phyloP scores from a whole-genome alignment of 2,888 invertebrate genomes.

The Leuctra nigra region DNA sequence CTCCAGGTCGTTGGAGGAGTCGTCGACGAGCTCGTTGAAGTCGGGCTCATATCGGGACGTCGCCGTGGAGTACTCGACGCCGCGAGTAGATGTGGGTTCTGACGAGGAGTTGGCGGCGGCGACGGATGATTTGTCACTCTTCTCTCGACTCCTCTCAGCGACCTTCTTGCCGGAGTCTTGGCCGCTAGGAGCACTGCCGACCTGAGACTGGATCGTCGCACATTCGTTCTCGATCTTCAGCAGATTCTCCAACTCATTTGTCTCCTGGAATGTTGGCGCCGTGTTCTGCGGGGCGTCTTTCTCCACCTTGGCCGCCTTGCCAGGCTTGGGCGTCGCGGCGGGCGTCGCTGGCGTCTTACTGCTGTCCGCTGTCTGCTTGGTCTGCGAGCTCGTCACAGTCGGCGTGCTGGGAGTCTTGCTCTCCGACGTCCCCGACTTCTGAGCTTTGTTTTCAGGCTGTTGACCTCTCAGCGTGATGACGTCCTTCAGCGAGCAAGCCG shows the following conservation, averaged over 20 bases:
- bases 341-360: slow-evolving; percentile 1
- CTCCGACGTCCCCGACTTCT: slow-evolving; percentile 31
- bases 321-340: not conserved
- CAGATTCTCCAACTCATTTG: slow-evolving; percentile 39
- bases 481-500: slow-evolving; percentile 59
- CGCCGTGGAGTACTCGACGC: slow-evolving; percentile 33
- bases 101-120: slow-evolving; percentile 38
- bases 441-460: slow-evolving; percentile 32
- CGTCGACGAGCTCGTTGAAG: slow-evolving; percentile 67
- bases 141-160: slow-evolving; percentile 31
- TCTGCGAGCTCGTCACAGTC: not conserved
- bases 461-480: slow-evolving; percentile 49
- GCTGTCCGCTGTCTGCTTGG: slow-evolving; percentile 5
- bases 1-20: slow-evolving; percentile 70
- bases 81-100: slow-evolving; percentile 24
- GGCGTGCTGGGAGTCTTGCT: slow-evolving; percentile 1
- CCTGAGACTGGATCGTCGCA: slow-evolving; percentile 41
- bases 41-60: slow-evolving; percentile 60
- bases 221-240: slow-evolving; percentile 47
- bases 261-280: slow-evolving; percentile 22
- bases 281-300: not conserved
- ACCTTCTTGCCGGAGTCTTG: slow-evolving; percentile 2
- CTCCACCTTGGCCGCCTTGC: not conserved
- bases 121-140: slow-evolving; percentile 31
- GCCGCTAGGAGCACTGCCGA: slow-evolving; percentile 34